phyloP scores from a whole-genome alignment of 2,888 invertebrate genomes.

The Aspidiotus rigidus region DNA sequence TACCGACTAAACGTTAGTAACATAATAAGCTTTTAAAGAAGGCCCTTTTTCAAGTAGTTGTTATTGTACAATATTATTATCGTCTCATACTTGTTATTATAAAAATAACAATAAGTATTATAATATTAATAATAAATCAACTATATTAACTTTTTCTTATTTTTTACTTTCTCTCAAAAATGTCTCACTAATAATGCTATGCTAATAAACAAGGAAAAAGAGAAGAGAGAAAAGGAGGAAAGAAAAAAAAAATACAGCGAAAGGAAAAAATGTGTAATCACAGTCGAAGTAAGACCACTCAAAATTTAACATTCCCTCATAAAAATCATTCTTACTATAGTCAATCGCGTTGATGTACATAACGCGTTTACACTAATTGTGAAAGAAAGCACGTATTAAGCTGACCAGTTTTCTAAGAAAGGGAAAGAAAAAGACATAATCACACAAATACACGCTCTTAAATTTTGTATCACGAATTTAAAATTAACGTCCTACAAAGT shows the following conservation, averaged over 20 bases:
- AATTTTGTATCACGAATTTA: no score
- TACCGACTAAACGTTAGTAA: no score
- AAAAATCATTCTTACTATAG: background rate
- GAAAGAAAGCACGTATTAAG: background rate
- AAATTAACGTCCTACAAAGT: no score
- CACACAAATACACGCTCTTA: no score
- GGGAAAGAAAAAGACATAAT: background rate
- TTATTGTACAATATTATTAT: no score
- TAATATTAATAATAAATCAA: no score
- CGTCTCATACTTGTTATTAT: no score
- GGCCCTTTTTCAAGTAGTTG: no score
- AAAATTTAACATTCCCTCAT: background rate
- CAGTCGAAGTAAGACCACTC: slow-evolving; percentile 8
- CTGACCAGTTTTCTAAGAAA: background rate
- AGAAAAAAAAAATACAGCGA: slow-evolving; percentile 5
- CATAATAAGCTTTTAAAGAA: no score
- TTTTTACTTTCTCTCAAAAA: background rate
- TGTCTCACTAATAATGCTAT: background rate
- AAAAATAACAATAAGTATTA: no score
- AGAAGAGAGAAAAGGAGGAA: background rate
- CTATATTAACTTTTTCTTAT: background rate
- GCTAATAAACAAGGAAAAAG: background rate
- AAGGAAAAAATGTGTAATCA: slow-evolving; percentile 16
- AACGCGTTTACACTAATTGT: background rate
- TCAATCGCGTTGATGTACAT: background rate